Evolutionary conservation across 2,113 vertebrate genomes (phyloP), one percentile per base, ranked within the genome.

Genomic region (human (Homo sapiens)): DNA sequence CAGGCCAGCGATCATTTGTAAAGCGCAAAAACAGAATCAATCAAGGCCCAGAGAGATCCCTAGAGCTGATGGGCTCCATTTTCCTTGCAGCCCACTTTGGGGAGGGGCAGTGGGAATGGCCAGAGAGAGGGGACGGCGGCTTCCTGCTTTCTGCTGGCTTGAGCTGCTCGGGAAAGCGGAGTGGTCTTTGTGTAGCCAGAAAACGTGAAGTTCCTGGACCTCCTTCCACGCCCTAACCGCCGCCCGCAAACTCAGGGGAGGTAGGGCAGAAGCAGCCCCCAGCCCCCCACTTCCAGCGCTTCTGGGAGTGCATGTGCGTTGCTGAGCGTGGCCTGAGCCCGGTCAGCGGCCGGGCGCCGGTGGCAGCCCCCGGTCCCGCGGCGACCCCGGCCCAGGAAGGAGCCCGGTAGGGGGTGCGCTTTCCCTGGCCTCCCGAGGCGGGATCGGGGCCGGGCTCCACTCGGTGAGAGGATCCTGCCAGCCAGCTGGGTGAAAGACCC

Each of bases 361-460:
- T 68, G 1, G 3, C 8, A 27, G 30, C 1, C 23, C 30, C 66
- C 0, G 16, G 22, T 12, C 23, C 8, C 0, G 11, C 11, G 0
- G 18, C 13, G 64, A 80, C 5, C 25, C 80, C 3, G 8, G 52
- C n/a, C 20, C 25, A 5, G 5, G 22, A 50, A 89, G 38, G 14
- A 4, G 0, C 32, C 61, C 40, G 5, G 45, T 9, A 80, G 13
- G 52, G 80, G 35, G 35, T 68, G 76, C 6, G 11, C 61, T 48
- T 72, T 64, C 16, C 75, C 78, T 0, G 2, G 9, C 38, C 72
- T 48, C 25, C 40, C 6, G 30, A 38, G 32, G 14, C 43, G 16
- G 55, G 22, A 11, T 50, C n/a, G 1, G 48, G 13, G 38, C 45
- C 23, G 0, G 8, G 48, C 23, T 83, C 32, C 76, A 6, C 45